These are phyloP conservation scores for Prochilodus magdalenae DNA, from an alignment of 2,113 vertebrate genomes.

Conservation along the genomic window DNA sequence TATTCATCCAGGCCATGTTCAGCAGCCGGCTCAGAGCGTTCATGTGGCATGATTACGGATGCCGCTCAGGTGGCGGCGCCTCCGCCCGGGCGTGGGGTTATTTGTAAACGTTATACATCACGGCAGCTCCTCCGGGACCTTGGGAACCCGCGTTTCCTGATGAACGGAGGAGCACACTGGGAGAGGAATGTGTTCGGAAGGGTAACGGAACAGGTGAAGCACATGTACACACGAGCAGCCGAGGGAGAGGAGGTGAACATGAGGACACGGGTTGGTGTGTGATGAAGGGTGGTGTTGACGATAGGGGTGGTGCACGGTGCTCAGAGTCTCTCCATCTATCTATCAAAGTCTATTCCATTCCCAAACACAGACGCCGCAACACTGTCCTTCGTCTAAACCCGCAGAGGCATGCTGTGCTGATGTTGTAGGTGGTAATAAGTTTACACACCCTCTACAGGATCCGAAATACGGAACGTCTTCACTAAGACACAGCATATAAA, in stretches of 20 bases:
- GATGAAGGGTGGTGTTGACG: conserved; percentile 35
- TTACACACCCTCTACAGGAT: no score
- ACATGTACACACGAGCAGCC: background rate
- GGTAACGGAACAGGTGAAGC: conserved; percentile 38
- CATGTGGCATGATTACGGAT: conserved; percentile 24
- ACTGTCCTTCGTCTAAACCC: no score
- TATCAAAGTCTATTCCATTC: no score
- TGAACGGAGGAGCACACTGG: background rate
- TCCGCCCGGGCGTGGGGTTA: conserved; percentile 18
- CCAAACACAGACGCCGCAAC: no score
- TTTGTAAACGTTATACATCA: conserved; percentile 41
- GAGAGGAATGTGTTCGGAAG: conserved; percentile 11
- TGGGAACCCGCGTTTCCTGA: background rate
- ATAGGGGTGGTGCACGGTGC: background rate
- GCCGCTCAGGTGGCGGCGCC: conserved; percentile 23
- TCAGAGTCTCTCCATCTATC: no score
- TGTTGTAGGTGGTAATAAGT: no score
- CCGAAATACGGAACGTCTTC: no score
- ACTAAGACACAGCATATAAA: no score
- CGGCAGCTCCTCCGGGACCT: conserved; percentile 14
- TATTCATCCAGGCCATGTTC: conserved; percentile 40
- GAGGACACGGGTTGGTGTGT: background rate
- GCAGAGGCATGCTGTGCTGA: no score
- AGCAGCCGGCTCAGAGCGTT: conserved; percentile 34
- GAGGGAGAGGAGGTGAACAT: background rate